A percentile compares a stretch with the other conserved stretches of the same genome.
Evolutionary conservation across 2,888 invertebrate species (phyloP).

Genomic region (Ochlodes sylvanus): DNA sequence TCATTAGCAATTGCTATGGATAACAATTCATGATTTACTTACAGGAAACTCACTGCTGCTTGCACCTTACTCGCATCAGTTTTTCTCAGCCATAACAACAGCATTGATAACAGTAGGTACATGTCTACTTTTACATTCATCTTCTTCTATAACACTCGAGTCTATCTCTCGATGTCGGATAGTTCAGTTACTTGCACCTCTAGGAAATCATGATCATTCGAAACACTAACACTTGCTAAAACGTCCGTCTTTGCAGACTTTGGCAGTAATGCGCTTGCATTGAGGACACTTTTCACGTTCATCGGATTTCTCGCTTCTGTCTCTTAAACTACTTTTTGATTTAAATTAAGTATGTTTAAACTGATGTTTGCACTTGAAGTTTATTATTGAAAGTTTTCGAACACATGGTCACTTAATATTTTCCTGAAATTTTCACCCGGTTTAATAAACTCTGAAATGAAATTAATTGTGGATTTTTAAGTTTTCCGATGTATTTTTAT

Average conservation of each 20-base stretch:
- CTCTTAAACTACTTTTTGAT: background rate
- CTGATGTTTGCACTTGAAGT: background rate
- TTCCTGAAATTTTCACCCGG: background rate
- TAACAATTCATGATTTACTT: slow-evolving; percentile 52
- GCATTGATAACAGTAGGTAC: slow-evolving; percentile 49
- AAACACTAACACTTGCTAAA: slow-evolving; percentile 5
- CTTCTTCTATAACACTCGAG: slow-evolving; percentile 42
- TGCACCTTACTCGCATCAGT: slow-evolving; percentile 65
- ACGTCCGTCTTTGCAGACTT: slow-evolving; percentile 24
- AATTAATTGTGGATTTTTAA: background rate
- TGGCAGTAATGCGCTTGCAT: slow-evolving; percentile 13
- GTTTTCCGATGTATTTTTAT: too few species aligned
- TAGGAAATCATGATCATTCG: slow-evolving; percentile 15
- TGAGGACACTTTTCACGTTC: slow-evolving; percentile 9
- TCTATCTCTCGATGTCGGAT: background rate
- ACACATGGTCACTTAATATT: background rate
- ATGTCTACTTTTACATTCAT: slow-evolving; percentile 54
- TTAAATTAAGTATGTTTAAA: background rate
- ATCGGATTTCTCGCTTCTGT: slow-evolving; percentile 6
- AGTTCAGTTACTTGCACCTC: slow-evolving; percentile 4
- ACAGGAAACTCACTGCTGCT: slow-evolving; percentile 76
- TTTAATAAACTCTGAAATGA: background rate
- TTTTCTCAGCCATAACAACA: slow-evolving; percentile 51
- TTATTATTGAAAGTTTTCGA: background rate
- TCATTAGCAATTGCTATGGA: background rate